Base-by-base conservation (phyloP, 2,797 vertebrate genomes). In the Takifugu rubripes region DNA sequence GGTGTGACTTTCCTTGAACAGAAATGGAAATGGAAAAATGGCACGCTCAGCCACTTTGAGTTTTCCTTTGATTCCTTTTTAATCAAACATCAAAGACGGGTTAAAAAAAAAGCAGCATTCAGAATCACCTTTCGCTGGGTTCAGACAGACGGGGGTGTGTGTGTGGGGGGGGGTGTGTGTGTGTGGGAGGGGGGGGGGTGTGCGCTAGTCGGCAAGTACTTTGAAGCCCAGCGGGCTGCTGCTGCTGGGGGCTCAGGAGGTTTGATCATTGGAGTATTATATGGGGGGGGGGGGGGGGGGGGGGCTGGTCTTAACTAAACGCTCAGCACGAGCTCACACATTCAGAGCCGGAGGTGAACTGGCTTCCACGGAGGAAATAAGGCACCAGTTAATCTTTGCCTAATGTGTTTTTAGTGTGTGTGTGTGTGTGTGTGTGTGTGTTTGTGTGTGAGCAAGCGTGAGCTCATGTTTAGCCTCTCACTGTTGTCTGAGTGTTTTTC, bases 251-350 rank as follows among this genome's bases (percentile, higher is more conserved):
- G 29, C 45, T 51, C 56, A 15, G 0, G 36, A 59, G 68, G 77
- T 70, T 77, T 78, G 77, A 76, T 77, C 64, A 56, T 8, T 73
- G 66, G 54, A 65, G 70, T 65, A 70, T 72, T 72, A 62, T 61
- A 70, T 54, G 66, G 67, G 49, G 27, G 61, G 44, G 21, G 1
- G 16, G 54, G 24, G 21, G 21, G 21, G 21, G 1, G 21, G 21
- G 21, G 21, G 21, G 21, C 21, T 21, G 21, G 21, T 21, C 21
- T 21, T 21, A 21, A 21, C 44, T 66, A 36, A 33, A 27, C 3
- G 24, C 54, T 62, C 57, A 56, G 59, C 49, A 15, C 6, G 49
- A 68, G 65, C 63, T 69, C 67, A 76, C 64, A 74, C 58, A 21
- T 40, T 29, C 17, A 64, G 59, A 64, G 57, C 54, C 54, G 36